phyloP scores from a whole-genome alignment of 2,888 invertebrate species.

The Bimastos eiseni region DNA sequence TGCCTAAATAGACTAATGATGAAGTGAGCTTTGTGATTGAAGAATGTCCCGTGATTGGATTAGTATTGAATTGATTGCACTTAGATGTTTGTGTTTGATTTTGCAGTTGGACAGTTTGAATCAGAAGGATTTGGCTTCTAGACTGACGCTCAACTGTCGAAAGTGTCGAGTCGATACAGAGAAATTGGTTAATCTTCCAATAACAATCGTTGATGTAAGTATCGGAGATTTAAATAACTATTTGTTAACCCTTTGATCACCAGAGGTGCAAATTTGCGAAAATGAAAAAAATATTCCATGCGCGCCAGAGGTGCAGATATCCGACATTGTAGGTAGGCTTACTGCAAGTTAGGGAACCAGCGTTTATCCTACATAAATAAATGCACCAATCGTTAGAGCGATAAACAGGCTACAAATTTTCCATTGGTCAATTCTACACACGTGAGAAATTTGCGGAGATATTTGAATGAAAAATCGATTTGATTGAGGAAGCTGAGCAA shows the following conservation, averaged over 20 bases:
- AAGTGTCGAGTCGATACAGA: constrained; percentile 79
- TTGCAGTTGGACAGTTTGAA: constrained; percentile 77
- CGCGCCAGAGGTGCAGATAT: no score
- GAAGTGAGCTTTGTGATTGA: not conserved
- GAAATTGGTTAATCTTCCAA: constrained; percentile 70
- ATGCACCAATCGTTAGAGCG: no score
- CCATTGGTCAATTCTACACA: no score
- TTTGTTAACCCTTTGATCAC: no score
- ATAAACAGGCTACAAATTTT: no score
- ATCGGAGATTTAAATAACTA: not conserved
- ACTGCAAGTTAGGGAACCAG: no score
- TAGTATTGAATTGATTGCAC: not conserved
- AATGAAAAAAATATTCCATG: no score
- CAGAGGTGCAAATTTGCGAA: no score
- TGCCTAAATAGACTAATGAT: not conserved
- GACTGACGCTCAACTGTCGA: constrained; percentile 82
- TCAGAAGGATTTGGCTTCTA: constrained; percentile 81
- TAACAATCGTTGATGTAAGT: constrained; percentile 79
- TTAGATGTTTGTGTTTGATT: not conserved
- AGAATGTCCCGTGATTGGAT: not conserved
- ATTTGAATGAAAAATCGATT: no score
- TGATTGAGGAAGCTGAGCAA: not conserved
- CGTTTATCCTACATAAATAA: no score
- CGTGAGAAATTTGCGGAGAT: no score
- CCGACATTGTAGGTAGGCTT: no score